Base-by-base conservation (phyloP, 1,140 invertebrate species). In the Sitophilus oryzae region DNA sequence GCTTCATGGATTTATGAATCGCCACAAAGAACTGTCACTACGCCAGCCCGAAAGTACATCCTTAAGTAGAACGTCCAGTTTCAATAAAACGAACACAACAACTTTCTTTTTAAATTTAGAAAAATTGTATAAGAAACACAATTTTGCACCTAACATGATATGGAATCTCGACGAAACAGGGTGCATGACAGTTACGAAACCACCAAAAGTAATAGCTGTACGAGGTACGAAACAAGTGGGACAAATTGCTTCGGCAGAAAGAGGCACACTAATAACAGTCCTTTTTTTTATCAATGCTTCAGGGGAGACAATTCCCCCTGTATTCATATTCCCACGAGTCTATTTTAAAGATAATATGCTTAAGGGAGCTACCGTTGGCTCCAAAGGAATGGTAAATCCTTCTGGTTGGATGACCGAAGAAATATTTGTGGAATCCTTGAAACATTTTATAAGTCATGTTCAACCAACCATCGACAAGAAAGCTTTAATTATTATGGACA, bases 161-260 rank as follows among this genome's bases (percentile, higher is more conserved):
- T 70, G 64, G 44, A 69, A 67, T 37, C 53, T 58, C 11, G 75
- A 78, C 63, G 77, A 78, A 61, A 77, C 73, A 3, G 76, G 74
- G 11, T 58, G 75, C 34, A 72, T 70, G 21, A 76, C 74, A 10
- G 73, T 77, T 66, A 68, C 18, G 35, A 58, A 69, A 48, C 58
- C 66, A 30, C 64, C 61, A 18, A 71, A 66, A 50, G 63, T 77
- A 37, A 61, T 78, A 35, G 69, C 73, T 21, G 59, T 49, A 47
- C 67, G 62, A 64, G 74, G 73, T 25, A 44, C 56, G 21, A 70
- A 70, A 52, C 70, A 77, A 65, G 67, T 77, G 2, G 73, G 71
- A 22, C 34, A 56, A 75, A 50, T 74, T 67, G 11, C 49, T 71
- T 50, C 73, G 66, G 11, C 69, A 69, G 57, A 76, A 72, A 59